Evolutionary conservation across 1,140 invertebrate species (phyloP).

Genomic region (Drosophila baimaii): DNA sequence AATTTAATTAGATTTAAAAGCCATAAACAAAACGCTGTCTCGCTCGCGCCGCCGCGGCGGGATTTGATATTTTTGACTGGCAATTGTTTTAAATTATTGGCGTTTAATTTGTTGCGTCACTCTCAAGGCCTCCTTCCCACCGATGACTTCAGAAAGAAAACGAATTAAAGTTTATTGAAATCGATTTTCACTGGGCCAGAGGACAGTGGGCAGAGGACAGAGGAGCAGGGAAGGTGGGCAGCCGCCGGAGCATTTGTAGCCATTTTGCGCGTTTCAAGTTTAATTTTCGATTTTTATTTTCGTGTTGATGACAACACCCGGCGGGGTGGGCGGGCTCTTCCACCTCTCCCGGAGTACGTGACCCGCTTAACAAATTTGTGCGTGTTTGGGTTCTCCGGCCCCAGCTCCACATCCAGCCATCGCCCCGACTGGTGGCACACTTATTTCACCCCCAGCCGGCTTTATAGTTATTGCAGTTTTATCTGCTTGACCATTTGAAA

Average conservation of each 20-base stretch:
- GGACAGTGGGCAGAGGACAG: too few relatives aligned
- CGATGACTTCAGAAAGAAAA: slow-evolving; percentile 41
- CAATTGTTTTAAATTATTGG: slow-evolving; percentile 78
- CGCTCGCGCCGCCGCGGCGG: not conserved
- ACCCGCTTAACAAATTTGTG: slow-evolving; percentile 80
- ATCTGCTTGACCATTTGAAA: slow-evolving; percentile 72
- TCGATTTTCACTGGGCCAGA: slow-evolving; percentile 54
- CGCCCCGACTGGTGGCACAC: slow-evolving; percentile 3
- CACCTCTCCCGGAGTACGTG: slow-evolving; percentile 52
- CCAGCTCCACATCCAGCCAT: not conserved
- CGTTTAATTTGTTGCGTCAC: slow-evolving; percentile 75
- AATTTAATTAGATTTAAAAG: slow-evolving; percentile 78
- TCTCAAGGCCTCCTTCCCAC: slow-evolving; percentile 35
- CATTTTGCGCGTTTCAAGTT: slow-evolving; percentile 68
- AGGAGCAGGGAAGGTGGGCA: not conserved
- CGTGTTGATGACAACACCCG: slow-evolving; percentile 74
- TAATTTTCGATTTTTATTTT: slow-evolving; percentile 80
- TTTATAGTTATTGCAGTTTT: slow-evolving; percentile 80
- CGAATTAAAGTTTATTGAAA: slow-evolving; percentile 78
- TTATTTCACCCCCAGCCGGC: slow-evolving; percentile 49
- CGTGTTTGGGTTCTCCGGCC: slow-evolving; percentile 45
- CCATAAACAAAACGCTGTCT: slow-evolving; percentile 58
- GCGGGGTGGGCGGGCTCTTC: slow-evolving; percentile 11
- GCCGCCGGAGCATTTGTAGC: slow-evolving; percentile 56
- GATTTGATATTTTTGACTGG: slow-evolving; percentile 30